Base-by-base conservation (phyloP, 1,140 invertebrate genomes). In the Drosophila rhopaloa region DNA sequence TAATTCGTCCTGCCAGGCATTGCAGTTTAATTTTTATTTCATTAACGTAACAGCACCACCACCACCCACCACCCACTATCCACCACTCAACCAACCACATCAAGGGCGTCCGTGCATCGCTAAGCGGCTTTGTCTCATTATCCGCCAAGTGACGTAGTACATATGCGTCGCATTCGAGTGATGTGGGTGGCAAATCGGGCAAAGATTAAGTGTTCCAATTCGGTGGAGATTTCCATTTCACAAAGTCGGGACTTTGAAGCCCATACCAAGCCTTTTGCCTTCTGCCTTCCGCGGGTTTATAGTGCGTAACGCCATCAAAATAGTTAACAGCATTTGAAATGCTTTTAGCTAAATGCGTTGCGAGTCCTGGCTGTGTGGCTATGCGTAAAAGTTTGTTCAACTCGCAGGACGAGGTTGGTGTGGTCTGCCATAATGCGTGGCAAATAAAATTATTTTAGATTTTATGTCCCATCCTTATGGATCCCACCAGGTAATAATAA, bases 321-420 rank as follows among this genome's bases (percentile, higher is more conserved):
- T 81, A 84, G 84, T 89, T 83, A 89, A 83, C 62, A 89, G 79
- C 80, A 89, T 83, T n/a, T 89, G 76, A 78, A 88, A 89, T 77
- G 84, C 84, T 88, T 89, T 88, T 89, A 89, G 77, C 79, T 68
- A 54, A 83, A 83, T 77, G 72, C 71, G 57, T 56, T 68, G 41
- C 46, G 56, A 76, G 62, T 67, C 62, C 29, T 54, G 44, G 29
- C 54, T 56, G 71, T 62, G 62, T 66, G 57, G 14, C 50, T 72
- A 54, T 71, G 78, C 82, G 76, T 73, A 58, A 79, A 79, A 88
- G 86, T 78, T 58, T 74, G 60, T 54, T 51, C 32, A 13, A 44
- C 44, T 27, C 53, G 13, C 35, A 63, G 60, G 16, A 35, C 16
- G 13, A 13, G 66, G 19, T 13, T 9, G 8, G n/a, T 29, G 16